Evolutionary conservation across 2,113 vertebrate species (phyloP).

Genomic region (Circaetus cinerascens): DNA sequence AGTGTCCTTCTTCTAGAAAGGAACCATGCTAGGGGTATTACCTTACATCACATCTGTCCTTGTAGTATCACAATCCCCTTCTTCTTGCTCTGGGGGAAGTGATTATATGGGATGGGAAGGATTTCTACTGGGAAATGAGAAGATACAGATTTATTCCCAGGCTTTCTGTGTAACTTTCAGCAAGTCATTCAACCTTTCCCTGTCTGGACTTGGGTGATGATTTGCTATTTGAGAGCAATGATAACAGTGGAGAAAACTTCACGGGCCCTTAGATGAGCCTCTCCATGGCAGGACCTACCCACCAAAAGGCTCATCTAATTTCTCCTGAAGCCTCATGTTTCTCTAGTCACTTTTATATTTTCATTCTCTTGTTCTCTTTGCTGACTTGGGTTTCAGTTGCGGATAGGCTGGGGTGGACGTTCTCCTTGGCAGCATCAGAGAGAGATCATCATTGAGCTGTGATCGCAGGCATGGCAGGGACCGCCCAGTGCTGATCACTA

Average conservation of each 20-base stretch:
- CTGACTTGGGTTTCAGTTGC: too few relatives aligned
- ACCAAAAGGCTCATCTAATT: too few relatives aligned
- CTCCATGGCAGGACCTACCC: too few relatives aligned
- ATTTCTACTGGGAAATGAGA: not conserved
- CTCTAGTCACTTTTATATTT: too few relatives aligned
- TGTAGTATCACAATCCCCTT: too few relatives aligned
- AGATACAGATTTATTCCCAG: not conserved
- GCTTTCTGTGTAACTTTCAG: not conserved
- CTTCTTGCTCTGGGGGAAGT: not conserved
- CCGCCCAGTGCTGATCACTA: not conserved
- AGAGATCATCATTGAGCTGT: too few relatives aligned
- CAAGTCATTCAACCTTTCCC: not conserved
- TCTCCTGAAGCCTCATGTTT: too few relatives aligned
- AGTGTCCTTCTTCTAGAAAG: not conserved
- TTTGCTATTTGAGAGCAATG: not conserved
- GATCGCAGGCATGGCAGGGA: not conserved
- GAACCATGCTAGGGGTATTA: not conserved
- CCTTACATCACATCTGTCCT: not conserved
- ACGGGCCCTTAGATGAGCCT: too few relatives aligned
- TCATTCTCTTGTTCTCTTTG: too few relatives aligned
- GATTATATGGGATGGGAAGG: not conserved
- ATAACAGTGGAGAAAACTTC: too few relatives aligned
- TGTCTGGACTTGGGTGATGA: not conserved
- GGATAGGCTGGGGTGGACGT: too few relatives aligned
- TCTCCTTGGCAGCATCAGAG: too few relatives aligned